Evolutionary conservation across 2,797 vertebrate species (phyloP).

Genomic region (Squalus acanthias): DNA sequence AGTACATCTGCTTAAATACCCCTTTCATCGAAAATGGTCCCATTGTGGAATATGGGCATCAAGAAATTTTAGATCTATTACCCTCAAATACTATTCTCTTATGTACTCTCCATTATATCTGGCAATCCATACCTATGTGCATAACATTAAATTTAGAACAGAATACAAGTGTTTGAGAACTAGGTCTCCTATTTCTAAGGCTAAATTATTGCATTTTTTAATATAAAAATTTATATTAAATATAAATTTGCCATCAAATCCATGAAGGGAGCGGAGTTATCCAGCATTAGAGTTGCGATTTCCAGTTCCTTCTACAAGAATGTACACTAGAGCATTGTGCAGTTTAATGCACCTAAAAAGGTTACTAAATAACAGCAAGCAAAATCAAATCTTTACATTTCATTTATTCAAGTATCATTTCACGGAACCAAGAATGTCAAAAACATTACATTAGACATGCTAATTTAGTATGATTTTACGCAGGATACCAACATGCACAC

Average conservation of each 20-base stretch:
- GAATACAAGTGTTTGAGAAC: background rate
- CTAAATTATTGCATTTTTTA: background rate
- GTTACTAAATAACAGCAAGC: conserved; percentile 16
- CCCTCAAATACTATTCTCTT: background rate
- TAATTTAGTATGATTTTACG: background rate
- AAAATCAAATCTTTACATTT: conserved; percentile 35
- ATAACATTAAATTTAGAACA: background rate
- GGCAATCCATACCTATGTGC: background rate
- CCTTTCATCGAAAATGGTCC: background rate
- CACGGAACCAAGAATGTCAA: background rate
- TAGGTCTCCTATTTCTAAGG: background rate
- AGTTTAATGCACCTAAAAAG: background rate
- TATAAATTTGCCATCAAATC: background rate
- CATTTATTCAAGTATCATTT: conserved; percentile 25
- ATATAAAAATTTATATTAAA: background rate
- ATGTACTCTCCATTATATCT: background rate
- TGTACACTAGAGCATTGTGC: background rate
- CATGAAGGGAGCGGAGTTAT: background rate
- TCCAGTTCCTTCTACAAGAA: background rate
- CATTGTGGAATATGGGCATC: background rate
- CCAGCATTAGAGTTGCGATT: background rate
- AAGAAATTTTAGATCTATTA: background rate
- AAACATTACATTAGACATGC: conserved; percentile 18
- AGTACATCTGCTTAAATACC: background rate
- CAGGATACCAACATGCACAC: background rate